A percentile compares a stretch with the other conserved stretches of the same genome.
These are phyloP conservation scores for Drosophila grimshawi DNA, from an alignment of 1,140 invertebrate species.

Conservation along the genomic window DNA sequence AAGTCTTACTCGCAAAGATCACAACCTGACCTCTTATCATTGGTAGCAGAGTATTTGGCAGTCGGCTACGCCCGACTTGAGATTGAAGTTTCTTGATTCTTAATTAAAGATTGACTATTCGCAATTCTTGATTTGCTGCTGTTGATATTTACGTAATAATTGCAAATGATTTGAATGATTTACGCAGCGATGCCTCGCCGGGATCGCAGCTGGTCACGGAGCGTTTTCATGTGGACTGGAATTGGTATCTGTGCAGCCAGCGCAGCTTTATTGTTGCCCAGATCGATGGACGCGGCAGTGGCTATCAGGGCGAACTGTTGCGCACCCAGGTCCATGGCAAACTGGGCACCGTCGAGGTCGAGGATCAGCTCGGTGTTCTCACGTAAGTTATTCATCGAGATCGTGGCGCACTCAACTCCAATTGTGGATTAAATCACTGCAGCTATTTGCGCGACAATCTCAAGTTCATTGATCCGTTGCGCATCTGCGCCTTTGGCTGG, in stretches of 20 bases:
- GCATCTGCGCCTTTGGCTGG: slow-evolving; percentile 90
- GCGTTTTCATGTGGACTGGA: slow-evolving; percentile 90
- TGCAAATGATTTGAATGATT: too few relatives aligned
- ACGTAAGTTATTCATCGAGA: slow-evolving; percentile 85
- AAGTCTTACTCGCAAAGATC: slow-evolving; percentile 84
- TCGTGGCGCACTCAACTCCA: background rate
- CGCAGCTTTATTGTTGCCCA: slow-evolving; percentile 91
- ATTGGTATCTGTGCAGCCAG: slow-evolving; percentile 90
- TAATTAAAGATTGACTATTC: too few relatives aligned
- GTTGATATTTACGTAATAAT: too few relatives aligned
- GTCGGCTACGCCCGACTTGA: too few relatives aligned
- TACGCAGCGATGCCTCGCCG: slow-evolving; percentile 88
- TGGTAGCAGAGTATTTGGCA: too few relatives aligned
- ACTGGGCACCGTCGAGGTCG: slow-evolving; percentile 88
- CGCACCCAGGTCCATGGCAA: slow-evolving; percentile 90
- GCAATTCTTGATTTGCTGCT: too few relatives aligned
- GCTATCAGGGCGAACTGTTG: slow-evolving; percentile 90
- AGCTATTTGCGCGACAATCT: slow-evolving; percentile 90
- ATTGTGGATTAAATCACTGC: slow-evolving; percentile 5
- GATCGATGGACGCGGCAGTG: slow-evolving; percentile 92
- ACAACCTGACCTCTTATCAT: background rate
- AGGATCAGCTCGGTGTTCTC: slow-evolving; percentile 94
- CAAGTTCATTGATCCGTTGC: slow-evolving; percentile 90
- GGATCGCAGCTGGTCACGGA: slow-evolving; percentile 91
- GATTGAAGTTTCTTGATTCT: too few relatives aligned